These are phyloP conservation scores for Isurus oxyrinchus DNA, from an alignment of 2,113 vertebrate genomes.

Conservation along the genomic window DNA sequence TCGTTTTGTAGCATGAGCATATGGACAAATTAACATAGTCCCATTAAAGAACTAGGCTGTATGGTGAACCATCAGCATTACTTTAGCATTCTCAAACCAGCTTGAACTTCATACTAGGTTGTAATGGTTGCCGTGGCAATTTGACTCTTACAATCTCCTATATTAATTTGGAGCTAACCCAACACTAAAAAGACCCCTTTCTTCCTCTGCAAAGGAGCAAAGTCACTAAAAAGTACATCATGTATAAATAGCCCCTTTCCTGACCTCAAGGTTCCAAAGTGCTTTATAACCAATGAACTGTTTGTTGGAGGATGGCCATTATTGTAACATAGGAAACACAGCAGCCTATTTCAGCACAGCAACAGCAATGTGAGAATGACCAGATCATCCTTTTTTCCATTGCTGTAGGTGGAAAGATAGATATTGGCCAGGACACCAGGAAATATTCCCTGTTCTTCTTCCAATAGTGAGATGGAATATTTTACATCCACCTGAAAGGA, in stretches of 20 bases:
- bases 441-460: no score
- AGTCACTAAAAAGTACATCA: neutral
- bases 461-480: no score
- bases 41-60: neutral
- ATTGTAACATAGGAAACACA: no score
- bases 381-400: no score
- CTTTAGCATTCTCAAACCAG: neutral
- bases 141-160: neutral
- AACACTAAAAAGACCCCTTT: neutral
- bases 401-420: no score
- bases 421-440: no score
- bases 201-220: neutral
- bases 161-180: neutral
- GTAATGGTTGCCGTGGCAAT: neutral
- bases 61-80: neutral
- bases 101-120: neutral
- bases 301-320: no score
- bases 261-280: neutral
- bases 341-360: no score
- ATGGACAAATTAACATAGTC: neutral
- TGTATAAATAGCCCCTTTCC: neutral
- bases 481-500: no score
- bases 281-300: no score
- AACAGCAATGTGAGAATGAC: no score
- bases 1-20: neutral